phyloP scores from a whole-genome alignment of 2,113 vertebrate genomes.

The Physeter macrocephalus region DNA sequence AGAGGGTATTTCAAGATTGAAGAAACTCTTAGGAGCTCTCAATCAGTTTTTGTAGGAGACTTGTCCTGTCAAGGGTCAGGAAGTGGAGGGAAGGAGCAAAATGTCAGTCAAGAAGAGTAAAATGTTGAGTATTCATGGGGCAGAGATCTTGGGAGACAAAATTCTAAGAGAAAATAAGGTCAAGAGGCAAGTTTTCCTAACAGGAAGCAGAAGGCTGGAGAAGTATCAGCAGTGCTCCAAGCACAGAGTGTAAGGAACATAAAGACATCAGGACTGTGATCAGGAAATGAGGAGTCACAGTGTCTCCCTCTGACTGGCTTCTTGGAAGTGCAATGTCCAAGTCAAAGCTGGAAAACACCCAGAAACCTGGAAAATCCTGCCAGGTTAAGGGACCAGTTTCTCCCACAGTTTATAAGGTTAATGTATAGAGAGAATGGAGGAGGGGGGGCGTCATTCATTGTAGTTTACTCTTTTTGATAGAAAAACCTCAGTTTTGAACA shows the following conservation, averaged over 20 bases:
- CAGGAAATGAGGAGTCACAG: too few species aligned
- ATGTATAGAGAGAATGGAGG: neutral
- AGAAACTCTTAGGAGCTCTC: neutral
- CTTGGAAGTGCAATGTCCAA: neutral
- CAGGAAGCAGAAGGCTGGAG: neutral
- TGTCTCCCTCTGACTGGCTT: neutral
- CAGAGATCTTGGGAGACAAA: neutral
- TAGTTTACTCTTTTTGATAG: neutral
- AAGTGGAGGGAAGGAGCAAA: neutral
- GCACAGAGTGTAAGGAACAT: neutral
- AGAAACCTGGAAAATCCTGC: neutral
- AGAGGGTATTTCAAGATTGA: neutral
- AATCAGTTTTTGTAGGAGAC: neutral
- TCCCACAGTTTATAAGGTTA: neutral
- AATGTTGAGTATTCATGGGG: rapidly evolving
- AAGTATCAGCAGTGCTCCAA: neutral
- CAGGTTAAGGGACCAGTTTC: neutral
- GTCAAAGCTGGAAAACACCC: neutral
- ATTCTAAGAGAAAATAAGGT: neutral
- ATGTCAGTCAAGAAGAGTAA: neutral
- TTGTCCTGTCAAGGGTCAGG: neutral
- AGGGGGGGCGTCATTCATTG: rapidly evolving
- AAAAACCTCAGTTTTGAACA: neutral
- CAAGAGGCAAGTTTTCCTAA: neutral
- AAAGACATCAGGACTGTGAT: neutral